Percentiles rank a stretch among this genome's conserved stretches.
Conservation (phyloP, 2,888 invertebrate species). For the Scaptomyza tumidula region DNA sequence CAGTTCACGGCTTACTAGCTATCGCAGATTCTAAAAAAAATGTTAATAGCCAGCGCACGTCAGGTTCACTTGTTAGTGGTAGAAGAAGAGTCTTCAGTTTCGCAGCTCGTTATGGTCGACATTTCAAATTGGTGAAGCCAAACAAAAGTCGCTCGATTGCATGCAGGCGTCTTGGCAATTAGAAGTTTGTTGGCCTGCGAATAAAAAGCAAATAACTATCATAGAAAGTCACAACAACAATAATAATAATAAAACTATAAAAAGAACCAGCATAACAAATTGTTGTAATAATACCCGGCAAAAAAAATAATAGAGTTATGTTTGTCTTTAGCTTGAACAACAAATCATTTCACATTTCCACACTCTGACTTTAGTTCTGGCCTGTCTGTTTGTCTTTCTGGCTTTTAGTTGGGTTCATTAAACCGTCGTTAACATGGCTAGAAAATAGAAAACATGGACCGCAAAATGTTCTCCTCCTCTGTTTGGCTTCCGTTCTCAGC, state of each 20-base stretch:
- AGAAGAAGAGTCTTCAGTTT: constrained; percentile 7
- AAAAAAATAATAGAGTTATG: constrained; percentile 52
- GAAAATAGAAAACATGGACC: constrained; percentile 30
- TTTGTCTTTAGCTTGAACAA: constrained; percentile 65
- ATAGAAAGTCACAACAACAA: constrained; percentile 19
- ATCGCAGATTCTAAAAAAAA: constrained; percentile 33
- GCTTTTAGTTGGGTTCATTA: constrained; percentile 72
- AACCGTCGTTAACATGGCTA: constrained; percentile 59
- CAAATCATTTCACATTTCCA: constrained; percentile 72
- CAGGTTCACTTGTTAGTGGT: constrained; percentile 25
- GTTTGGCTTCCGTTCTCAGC: constrained; percentile 74
- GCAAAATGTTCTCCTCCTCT: constrained; percentile 32
- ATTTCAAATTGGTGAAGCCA: constrained; percentile 16
- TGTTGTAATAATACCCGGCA: constrained; percentile 67
- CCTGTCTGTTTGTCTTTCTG: neutral
- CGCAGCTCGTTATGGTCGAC: constrained; percentile 38
- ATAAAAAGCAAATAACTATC: constrained; percentile 29
- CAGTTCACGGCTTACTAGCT: constrained; percentile 29
- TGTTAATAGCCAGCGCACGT: constrained; percentile 61
- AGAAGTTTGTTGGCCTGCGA: constrained; percentile 73
- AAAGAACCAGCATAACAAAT: constrained; percentile 58
- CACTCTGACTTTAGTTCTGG: constrained; percentile 11
- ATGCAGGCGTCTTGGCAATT: constrained; percentile 63
- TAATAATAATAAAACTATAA: constrained; percentile 8
- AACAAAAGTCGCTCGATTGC: constrained; percentile 54